phyloP scores from a whole-genome alignment of 23 tunicate genomes.

The Botrylloides violaceus region DNA sequence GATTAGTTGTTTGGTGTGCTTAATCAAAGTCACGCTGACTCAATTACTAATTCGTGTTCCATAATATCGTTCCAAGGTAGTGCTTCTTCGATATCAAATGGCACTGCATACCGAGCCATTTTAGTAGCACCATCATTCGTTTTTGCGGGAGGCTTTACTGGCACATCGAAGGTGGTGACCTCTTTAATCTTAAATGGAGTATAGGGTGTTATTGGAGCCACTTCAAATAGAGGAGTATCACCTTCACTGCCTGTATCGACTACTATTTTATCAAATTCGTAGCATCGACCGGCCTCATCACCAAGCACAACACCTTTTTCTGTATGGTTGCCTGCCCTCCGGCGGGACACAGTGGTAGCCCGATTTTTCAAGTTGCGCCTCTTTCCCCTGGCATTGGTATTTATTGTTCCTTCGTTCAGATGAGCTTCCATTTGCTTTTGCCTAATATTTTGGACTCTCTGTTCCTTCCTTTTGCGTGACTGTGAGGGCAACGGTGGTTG shows the following conservation, averaged over 20 bases:
- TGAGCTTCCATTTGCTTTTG: background rate
- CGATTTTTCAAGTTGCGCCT: background rate
- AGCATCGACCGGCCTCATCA: too few species aligned
- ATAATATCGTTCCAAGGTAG: slow-evolving; percentile 60
- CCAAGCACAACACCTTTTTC: background rate
- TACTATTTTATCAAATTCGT: too few species aligned
- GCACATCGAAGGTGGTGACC: background rate
- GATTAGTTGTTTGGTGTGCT: too few species aligned
- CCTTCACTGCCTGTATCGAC: background rate
- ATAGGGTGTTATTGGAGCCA: background rate
- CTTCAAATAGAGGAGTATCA: background rate
- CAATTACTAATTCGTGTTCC: slow-evolving; percentile 64
- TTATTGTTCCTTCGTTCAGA: background rate
- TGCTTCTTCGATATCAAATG: background rate
- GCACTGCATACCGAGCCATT: background rate
- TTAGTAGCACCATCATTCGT: background rate
- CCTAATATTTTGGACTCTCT: background rate
- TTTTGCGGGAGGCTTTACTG: background rate
- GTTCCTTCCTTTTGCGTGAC: background rate
- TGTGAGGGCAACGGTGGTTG: background rate
- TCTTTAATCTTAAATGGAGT: background rate
- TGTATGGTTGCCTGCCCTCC: too few species aligned
- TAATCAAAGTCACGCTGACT: too few species aligned
- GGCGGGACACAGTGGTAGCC: background rate
- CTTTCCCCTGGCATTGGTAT: background rate